These are phyloP conservation scores for Drosophila sp. DNA, from an alignment of 1,140 invertebrate species.

Conservation along the genomic window DNA sequence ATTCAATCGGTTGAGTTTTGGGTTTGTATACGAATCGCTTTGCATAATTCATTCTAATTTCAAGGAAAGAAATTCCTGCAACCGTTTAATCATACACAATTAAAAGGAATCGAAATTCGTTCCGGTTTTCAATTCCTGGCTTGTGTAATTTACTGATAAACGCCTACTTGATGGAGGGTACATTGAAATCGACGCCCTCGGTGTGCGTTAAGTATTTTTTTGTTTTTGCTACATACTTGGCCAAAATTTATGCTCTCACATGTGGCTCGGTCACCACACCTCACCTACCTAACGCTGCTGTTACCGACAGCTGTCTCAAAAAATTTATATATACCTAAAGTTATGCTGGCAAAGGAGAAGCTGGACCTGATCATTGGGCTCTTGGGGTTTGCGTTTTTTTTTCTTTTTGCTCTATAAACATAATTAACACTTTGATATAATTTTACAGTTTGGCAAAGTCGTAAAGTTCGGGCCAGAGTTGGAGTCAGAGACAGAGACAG, in stretches of 20 bases:
- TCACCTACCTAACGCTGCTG: slow-evolving; percentile 26
- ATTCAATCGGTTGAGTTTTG: too few relatives aligned
- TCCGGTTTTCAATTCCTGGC: too few relatives aligned
- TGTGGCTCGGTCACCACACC: slow-evolving; percentile 30
- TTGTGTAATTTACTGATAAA: neutral
- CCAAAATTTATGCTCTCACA: slow-evolving; percentile 59
- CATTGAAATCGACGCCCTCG: slow-evolving; percentile 1
- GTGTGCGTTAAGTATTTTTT: slow-evolving; percentile 16
- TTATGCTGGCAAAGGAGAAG: neutral
- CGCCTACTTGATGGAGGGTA: neutral
- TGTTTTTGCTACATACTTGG: slow-evolving; percentile 2
- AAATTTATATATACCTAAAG: too few relatives aligned
- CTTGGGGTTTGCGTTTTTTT: slow-evolving; percentile 23
- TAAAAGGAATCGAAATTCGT: too few relatives aligned
- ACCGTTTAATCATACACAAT: neutral
- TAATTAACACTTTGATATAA: slow-evolving; percentile 81
- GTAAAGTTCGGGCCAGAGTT: slow-evolving; percentile 35
- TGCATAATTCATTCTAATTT: neutral
- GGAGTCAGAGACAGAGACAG: slow-evolving; percentile 25
- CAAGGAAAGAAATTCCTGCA: neutral
- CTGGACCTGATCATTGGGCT: slow-evolving; percentile 1
- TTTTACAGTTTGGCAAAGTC: slow-evolving; percentile 67
- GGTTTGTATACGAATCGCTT: neutral
- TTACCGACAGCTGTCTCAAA: slow-evolving; percentile 33
- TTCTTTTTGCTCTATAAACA: slow-evolving; percentile 39